A percentile compares a stretch with the other conserved stretches of the same genome.
Evolutionary conservation across 2,797 vertebrate species (phyloP).

Genomic region (Eurystomus glaucurus): DNA sequence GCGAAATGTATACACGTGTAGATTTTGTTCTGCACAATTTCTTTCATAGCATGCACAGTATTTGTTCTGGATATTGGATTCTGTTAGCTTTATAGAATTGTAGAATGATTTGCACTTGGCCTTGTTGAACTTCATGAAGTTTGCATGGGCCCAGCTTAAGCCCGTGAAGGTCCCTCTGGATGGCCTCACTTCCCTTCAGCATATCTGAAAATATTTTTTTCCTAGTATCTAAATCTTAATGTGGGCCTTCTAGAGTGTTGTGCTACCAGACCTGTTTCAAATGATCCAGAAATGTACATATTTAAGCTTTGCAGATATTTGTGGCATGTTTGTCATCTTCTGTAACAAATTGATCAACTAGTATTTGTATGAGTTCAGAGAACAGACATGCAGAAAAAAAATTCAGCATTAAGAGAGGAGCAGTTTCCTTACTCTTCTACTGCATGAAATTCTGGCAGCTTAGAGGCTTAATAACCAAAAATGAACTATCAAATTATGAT

Average conservation of each 20-base stretch:
- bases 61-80: not conserved
- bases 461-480: not conserved
- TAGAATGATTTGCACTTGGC: too few species aligned
- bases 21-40: not conserved
- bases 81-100: not conserved
- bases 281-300: not conserved
- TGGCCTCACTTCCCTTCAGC: not conserved
- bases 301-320: not conserved
- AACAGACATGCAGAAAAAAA: not conserved
- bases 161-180: too few species aligned
- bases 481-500: not conserved
- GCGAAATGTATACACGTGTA: not conserved
- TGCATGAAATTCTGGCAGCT: not conserved
- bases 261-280: not conserved
- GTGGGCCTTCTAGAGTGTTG: not conserved
- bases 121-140: too few species aligned
- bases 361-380: not conserved
- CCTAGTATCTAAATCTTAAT: not conserved
- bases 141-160: too few species aligned
- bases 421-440: not conserved
- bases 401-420: not conserved
- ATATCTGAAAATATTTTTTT: not conserved
- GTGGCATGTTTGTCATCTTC: not conserved
- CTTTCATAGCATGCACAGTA: not conserved
- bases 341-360: not conserved